phyloP scores from a whole-genome alignment of 2,113 vertebrate genomes.

The Telmatochromis sp. region DNA sequence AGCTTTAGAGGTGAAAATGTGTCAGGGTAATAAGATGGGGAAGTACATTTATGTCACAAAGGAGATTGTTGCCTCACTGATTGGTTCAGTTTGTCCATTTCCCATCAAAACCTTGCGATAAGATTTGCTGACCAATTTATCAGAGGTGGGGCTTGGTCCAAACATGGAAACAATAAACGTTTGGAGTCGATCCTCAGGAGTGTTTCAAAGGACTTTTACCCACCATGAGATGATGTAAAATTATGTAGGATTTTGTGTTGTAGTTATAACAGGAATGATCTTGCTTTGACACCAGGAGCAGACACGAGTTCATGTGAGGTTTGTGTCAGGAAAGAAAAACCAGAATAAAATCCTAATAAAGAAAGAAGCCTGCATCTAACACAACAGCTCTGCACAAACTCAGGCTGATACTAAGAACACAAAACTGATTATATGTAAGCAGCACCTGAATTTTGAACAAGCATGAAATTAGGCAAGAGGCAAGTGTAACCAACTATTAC shows the following conservation, averaged over 20 bases:
- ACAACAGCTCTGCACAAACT: accelerated
- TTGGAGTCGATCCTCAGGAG: accelerated
- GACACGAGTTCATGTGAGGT: not conserved
- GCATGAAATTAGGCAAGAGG: not conserved
- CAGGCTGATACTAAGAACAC: not conserved
- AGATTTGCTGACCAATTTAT: not conserved
- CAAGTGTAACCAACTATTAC: accelerated
- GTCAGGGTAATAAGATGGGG: accelerated
- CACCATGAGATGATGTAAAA: not conserved
- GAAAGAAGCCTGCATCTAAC: not conserved
- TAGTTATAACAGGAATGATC: not conserved
- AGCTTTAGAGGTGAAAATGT: not conserved
- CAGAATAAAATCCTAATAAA: not conserved
- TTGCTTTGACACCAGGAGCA: not conserved
- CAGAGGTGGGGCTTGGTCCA: not conserved
- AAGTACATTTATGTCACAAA: not conserved
- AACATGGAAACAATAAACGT: not conserved
- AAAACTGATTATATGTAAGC: accelerated
- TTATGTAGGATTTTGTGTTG: accelerated
- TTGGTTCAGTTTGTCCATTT: not conserved
- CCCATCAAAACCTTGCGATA: accelerated
- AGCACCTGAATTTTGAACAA: accelerated
- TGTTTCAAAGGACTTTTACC: accelerated
- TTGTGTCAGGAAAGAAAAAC: not conserved
- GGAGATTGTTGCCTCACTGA: not conserved